A percentile compares a stretch with the other conserved stretches of the same genome.
These are phyloP conservation scores for Marmota flaviventris DNA, from an alignment of 2,113 vertebrate genomes.

Conservation along the genomic window DNA sequence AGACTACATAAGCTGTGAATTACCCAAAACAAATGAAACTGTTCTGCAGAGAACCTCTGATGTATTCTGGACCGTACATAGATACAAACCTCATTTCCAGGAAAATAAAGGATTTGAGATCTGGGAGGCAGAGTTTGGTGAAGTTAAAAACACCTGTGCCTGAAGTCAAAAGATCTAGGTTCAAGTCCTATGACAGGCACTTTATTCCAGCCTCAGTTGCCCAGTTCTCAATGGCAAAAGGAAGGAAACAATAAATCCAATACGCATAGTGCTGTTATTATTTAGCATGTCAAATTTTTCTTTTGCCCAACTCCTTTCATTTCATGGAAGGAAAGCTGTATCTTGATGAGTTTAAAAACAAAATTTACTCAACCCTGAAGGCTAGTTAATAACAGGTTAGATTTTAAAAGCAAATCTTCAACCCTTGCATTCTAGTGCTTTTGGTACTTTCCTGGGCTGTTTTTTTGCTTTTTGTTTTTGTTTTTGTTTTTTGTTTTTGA, in stretches of 20 bases:
- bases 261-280: background rate
- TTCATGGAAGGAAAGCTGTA: conserved; percentile 14
- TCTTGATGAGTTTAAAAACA: background rate
- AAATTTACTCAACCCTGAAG: background rate
- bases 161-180: background rate
- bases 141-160: background rate
- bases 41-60: background rate
- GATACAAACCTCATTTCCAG: background rate
- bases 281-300: background rate
- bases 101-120: background rate
- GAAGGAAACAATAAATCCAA: background rate
- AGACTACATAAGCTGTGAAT: background rate
- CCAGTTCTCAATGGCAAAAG: background rate
- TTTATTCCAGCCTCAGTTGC: background rate
- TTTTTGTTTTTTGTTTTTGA: background rate
- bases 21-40: background rate
- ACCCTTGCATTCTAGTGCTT: background rate
- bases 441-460: background rate
- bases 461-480: background rate
- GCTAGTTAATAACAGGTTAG: background rate
- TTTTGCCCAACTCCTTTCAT: background rate
- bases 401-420: background rate
- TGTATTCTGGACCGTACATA: background rate
- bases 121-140: background rate
- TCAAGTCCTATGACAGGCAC: background rate